phyloP scores from a whole-genome alignment of 2,113 vertebrate genomes.

The Takifugu bimaculatus region DNA sequence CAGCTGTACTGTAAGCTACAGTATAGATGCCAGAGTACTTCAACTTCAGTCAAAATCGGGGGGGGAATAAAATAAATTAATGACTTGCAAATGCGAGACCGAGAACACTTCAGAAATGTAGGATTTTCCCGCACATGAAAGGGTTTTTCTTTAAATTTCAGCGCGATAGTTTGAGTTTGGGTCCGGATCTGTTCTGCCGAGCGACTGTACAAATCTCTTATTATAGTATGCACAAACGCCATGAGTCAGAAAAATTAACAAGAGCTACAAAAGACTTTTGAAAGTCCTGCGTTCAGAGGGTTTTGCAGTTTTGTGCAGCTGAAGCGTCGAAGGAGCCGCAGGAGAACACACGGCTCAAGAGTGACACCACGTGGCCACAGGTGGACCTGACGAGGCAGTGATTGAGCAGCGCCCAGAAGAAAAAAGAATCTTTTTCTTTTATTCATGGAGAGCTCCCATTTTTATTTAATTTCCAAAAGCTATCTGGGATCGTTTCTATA shows the following conservation, averaged over 20 bases:
- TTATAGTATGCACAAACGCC: conserved; percentile 36
- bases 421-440: too few relatives aligned
- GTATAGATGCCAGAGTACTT: conserved; percentile 35
- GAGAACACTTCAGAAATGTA: conserved; percentile 24
- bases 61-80: conserved; percentile 22
- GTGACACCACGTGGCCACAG: conserved; percentile 66
- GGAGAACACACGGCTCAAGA: conserved; percentile 66
- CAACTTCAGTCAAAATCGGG: conserved; percentile 24
- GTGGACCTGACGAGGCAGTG: conserved; percentile 15
- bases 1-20: conserved; percentile 39
- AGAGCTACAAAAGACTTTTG: conserved; percentile 28
- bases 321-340: conserved; percentile 52
- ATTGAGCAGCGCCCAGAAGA: conserved; percentile 9
- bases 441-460: too few relatives aligned
- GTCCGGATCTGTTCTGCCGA: conserved; percentile 12
- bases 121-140: conserved; percentile 26
- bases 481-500: too few relatives aligned
- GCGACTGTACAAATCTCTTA: conserved; percentile 45
- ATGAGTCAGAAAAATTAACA: conserved; percentile 39
- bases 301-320: conserved; percentile 51
- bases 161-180: conserved; percentile 7
- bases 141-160: conserved; percentile 25
- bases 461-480: too few relatives aligned
- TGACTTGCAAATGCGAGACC: conserved; percentile 31
- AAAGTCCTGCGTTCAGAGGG: conserved; percentile 7